Evolutionary conservation across 2,113 vertebrate species (phyloP).

Genomic region (Crypturellus undulatus): DNA sequence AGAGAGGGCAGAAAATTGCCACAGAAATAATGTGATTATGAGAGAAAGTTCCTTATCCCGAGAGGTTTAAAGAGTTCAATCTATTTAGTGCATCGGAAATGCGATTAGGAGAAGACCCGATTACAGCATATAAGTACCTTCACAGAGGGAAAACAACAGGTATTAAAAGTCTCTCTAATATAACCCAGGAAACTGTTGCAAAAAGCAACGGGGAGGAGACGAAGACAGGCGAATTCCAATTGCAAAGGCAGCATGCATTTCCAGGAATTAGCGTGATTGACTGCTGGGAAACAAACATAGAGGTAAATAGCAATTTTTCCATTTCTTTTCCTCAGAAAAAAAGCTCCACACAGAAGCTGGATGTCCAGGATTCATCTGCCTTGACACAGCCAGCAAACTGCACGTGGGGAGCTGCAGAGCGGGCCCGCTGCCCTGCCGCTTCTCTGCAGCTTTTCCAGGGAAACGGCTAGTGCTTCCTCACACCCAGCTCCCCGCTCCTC

Average conservation of each 20-base stretch:
- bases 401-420: not conserved
- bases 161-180: not conserved
- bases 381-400: fast-evolving
- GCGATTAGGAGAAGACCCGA: slow-evolving; percentile 38
- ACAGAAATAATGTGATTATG: not conserved
- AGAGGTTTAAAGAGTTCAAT: slow-evolving; percentile 36
- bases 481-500: too few relatives aligned
- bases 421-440: not conserved
- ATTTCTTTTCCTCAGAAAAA: not conserved
- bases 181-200: not conserved
- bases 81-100: slow-evolving; percentile 32
- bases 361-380: fast-evolving
- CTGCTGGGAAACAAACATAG: fast-evolving
- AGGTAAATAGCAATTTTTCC: not conserved
- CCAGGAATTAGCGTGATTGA: not conserved
- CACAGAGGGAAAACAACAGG: slow-evolving; percentile 6
- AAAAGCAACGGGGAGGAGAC: not conserved
- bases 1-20: slow-evolving; percentile 25
- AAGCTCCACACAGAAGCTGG: fast-evolving
- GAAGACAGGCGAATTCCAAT: not conserved
- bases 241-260: not conserved
- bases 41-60: not conserved
- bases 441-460: not conserved
- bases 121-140: not conserved
- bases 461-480: not conserved